Evolutionary conservation across 2,888 invertebrate genomes (phyloP).

Genomic region (Thera britannica): DNA sequence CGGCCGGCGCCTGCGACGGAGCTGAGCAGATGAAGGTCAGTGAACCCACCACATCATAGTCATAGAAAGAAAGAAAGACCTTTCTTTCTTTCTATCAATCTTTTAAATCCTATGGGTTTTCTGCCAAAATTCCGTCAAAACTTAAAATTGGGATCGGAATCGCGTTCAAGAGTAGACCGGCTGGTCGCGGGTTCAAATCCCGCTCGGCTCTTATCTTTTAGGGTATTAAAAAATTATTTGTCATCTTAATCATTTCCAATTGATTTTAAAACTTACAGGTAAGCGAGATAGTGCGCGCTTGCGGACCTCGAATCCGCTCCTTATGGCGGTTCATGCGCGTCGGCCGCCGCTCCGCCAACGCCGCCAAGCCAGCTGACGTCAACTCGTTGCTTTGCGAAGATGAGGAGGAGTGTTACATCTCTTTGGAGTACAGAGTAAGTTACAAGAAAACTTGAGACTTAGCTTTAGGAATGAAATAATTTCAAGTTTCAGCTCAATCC

Average conservation of each 20-base stretch:
- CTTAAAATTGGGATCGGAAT: too few relatives aligned
- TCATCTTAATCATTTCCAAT: background rate
- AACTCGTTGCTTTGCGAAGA: constrained; percentile 78
- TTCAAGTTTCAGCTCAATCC: too few relatives aligned
- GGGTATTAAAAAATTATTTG: too few relatives aligned
- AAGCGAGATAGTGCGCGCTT: constrained; percentile 66
- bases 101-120: too few relatives aligned
- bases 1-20: constrained; percentile 67
- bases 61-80: too few relatives aligned
- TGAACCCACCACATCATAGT: background rate
- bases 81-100: too few relatives aligned
- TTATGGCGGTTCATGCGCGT: constrained; percentile 76
- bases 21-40: constrained; percentile 77
- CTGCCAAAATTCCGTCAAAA: too few relatives aligned
- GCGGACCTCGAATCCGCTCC: constrained; percentile 75
- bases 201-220: too few relatives aligned
- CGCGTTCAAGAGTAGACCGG: too few relatives aligned
- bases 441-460: background rate
- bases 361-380: constrained; percentile 74
- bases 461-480: too few relatives aligned
- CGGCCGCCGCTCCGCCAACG: constrained; percentile 63
- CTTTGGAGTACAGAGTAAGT: constrained; percentile 75
- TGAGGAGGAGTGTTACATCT: constrained; percentile 75
- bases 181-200: too few relatives aligned
- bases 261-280: constrained; percentile 53